A percentile compares a stretch with the other conserved stretches of the same genome.
phyloP scores from a whole-genome alignment of 2,888 invertebrate species.

The Nomada ruficornis region DNA sequence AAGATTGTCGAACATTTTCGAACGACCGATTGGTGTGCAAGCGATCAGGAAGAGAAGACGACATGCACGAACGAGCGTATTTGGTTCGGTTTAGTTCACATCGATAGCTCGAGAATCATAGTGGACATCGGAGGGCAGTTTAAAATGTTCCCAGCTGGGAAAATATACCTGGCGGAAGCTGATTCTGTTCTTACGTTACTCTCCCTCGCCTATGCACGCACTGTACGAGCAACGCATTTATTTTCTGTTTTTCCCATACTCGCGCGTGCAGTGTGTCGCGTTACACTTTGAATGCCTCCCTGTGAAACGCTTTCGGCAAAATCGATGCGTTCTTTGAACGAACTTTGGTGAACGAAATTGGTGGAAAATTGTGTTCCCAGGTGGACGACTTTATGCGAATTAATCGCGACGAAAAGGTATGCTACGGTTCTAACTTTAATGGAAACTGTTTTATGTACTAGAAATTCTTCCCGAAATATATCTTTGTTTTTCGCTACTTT shows the following conservation, averaged over 20 bases:
- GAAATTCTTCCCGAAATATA: slow-evolving; percentile 1
- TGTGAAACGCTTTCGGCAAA: not conserved
- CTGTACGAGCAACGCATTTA: slow-evolving; percentile 40
- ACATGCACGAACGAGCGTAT: slow-evolving; percentile 16
- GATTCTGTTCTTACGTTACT: slow-evolving; percentile 40
- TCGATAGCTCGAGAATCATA: slow-evolving; percentile 13
- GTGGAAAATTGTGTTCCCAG: not conserved
- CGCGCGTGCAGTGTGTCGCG: not conserved
- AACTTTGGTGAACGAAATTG: not conserved
- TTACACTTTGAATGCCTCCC: not conserved
- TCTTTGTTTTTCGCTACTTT: not conserved
- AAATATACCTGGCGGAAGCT: slow-evolving; percentile 73
- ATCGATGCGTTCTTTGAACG: not conserved
- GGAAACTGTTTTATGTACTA: not conserved
- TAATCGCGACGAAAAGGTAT: too few species aligned
- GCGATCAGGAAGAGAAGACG: slow-evolving; percentile 15
- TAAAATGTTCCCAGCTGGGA: slow-evolving; percentile 76
- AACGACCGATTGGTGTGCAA: slow-evolving; percentile 1
- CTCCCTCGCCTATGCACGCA: slow-evolving; percentile 43
- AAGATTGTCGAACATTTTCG: slow-evolving; percentile 58
- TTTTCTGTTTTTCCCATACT: not conserved
- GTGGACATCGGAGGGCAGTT: slow-evolving; percentile 27
- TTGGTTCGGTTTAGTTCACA: slow-evolving; percentile 25
- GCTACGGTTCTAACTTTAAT: not conserved
- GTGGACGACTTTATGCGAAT: not conserved